Base-by-base conservation (phyloP, 2,888 invertebrate species). In the Acanthosepion pharaonis region DNA sequence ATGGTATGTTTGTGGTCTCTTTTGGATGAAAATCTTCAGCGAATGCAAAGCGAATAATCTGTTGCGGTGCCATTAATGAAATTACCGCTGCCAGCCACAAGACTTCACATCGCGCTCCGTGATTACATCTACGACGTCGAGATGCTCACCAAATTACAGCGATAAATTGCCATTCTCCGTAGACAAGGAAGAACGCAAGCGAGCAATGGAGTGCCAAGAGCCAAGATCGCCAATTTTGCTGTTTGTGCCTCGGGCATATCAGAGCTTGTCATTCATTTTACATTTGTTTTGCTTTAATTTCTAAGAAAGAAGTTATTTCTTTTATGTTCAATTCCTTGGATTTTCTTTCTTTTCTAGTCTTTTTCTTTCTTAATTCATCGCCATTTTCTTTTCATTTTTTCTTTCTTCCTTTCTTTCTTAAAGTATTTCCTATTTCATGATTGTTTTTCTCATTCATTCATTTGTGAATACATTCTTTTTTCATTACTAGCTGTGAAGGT, bases 121-220 rank as follows among this genome's bases (percentile, higher is more conserved):
- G 78, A 78, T 78, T 78, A n/a, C n/a, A 78, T 78, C 78, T 78
- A 15, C 78, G n/a, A 78, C n/a, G 59, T 59, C 23, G 59, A 59
- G n/a, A 78, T 78, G n/a, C n/a, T 78, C 78, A 78, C 78, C n/a
- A 78, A 78, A 78, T 78, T n/a, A 78, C n/a, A n/a, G 78, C n/a
- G n/a, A 78, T 78, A n/a, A n/a, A 78, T 78, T 78, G 78, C 11
- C 33, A 78, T 78, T 78, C n/a, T n/a, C n/a, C 78, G 78, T 78
- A 78, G 78, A n/a, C 78, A 78, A 78, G 78, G 78, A 15, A 78
- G 78, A 78, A 78, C n/a, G n/a, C 78, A 33, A 78, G 78, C 78
- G 78, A 11, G 33, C n/a, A 78, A 78, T 78, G 78, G 78, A 78
- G n/a, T 4, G n/a, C 78, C n/a, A 78, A 15, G n/a, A n/a, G 33